Conservation (phyloP, 2,888 invertebrate species). For the Leucoma salicis region DNA sequence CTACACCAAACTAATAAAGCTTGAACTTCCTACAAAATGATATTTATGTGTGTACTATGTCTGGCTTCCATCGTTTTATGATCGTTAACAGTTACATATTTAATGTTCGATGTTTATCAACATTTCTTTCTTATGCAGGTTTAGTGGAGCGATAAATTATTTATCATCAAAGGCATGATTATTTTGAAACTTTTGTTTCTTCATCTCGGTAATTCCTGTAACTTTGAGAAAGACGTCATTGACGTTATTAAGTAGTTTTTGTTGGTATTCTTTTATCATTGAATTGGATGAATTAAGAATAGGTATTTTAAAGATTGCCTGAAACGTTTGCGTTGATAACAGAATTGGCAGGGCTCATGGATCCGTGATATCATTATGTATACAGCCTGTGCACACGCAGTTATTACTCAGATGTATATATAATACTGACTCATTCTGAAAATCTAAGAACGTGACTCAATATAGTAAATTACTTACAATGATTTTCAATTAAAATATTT, state of each 20-base stretch:
- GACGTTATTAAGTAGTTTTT: constrained; percentile 55
- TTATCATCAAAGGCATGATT: constrained; percentile 78
- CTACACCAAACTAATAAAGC: constrained; percentile 66
- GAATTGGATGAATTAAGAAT: constrained; percentile 47
- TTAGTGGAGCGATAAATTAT: constrained; percentile 79
- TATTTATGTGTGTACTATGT: constrained; percentile 69
- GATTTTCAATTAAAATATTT: constrained; percentile 21
- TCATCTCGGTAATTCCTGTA: constrained; percentile 44
- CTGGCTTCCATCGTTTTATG: constrained; percentile 76
- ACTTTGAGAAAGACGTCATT: constrained; percentile 60
- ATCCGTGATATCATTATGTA: constrained; percentile 63
- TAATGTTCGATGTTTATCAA: constrained; percentile 82
- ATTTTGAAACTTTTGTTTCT: constrained; percentile 79
- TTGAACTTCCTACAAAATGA: constrained; percentile 70
- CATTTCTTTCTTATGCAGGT: constrained; percentile 81
- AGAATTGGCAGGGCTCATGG: constrained; percentile 55
- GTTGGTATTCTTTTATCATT: constrained; percentile 43
- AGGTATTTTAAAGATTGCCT: constrained; percentile 45
- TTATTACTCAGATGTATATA: constrained; percentile 49
- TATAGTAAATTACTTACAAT: constrained; percentile 29
- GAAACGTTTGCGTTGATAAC: constrained; percentile 53
- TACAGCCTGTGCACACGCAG: constrained; percentile 27
- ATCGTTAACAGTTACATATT: constrained; percentile 81
- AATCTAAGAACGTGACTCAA: constrained; percentile 56
- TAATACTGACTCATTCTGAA: constrained; percentile 63